Evolutionary conservation across 1,140 invertebrate species (phyloP).

Genomic region (Tetramorium simillimum): DNA sequence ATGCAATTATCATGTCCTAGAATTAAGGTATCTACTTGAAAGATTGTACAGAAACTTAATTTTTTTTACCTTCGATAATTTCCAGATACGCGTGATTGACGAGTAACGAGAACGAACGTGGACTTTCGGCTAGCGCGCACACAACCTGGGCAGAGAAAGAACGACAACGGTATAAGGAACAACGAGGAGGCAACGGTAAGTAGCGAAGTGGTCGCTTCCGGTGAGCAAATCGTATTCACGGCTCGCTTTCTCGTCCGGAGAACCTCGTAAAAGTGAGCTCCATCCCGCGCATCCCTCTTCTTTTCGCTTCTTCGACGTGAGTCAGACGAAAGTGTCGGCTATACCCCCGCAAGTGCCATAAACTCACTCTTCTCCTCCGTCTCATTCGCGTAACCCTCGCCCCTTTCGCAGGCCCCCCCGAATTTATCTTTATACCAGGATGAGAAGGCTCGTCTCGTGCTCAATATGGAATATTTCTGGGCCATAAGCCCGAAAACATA

Average conservation of each 20-base stretch:
- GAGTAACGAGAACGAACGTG: conserved; percentile 56
- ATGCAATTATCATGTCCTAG: too few relatives aligned
- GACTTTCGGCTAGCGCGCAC: conserved; percentile 35
- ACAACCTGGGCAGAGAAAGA: not conserved
- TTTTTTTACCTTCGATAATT: conserved; percentile 34
- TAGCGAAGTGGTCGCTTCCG: conserved; percentile 68
- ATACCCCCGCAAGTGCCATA: conserved; percentile 54
- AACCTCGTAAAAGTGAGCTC: conserved; percentile 76
- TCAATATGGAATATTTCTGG: conserved; percentile 81
- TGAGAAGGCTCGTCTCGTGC: conserved; percentile 39
- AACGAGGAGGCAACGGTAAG: conserved; percentile 62
- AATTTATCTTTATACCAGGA: conserved; percentile 75
- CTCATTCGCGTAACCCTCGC: conserved; percentile 51
- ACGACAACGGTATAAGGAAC: conserved; percentile 70
- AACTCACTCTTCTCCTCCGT: conserved; percentile 39
- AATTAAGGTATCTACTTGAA: not conserved
- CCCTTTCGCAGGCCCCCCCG: conserved; percentile 59
- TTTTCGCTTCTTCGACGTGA: conserved; percentile 62
- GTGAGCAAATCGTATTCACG: conserved; percentile 73
- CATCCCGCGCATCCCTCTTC: conserved; percentile 4
- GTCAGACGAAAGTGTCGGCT: conserved; percentile 73
- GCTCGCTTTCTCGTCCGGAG: conserved; percentile 52
- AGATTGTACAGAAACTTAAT: conserved; percentile 1
- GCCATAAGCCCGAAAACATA: conserved; percentile 80
- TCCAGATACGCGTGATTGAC: conserved; percentile 63